Evolutionary conservation across 2,888 invertebrate genomes (phyloP).

Genomic region (Anodontia alba): DNA sequence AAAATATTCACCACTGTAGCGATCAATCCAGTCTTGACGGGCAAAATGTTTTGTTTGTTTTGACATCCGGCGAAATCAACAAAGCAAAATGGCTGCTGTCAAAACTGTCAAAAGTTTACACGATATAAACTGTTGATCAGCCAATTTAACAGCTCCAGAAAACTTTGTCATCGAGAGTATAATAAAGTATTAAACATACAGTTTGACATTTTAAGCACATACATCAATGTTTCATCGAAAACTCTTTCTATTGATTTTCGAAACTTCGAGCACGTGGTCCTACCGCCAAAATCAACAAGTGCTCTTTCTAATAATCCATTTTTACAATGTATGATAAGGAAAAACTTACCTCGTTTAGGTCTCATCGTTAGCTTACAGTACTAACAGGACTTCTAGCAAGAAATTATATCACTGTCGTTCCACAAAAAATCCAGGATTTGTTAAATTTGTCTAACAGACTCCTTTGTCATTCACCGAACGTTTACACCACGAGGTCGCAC

Average conservation of each 20-base stretch:
- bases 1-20: no score
- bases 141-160: no score
- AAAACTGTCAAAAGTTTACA: slow-evolving; percentile 3
- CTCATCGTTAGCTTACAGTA: slow-evolving; percentile 37
- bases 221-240: no score
- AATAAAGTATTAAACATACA: no score
- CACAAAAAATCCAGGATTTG: neutral
- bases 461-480: slow-evolving; percentile 11
- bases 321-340: slow-evolving; percentile 25
- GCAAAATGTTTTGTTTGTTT: no score
- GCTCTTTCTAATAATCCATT: slow-evolving; percentile 27
- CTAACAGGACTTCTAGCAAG: no score
- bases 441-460: neutral
- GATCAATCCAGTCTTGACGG: no score
- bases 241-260: no score
- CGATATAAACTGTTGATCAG: no score
- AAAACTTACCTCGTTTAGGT: slow-evolving; percentile 69
- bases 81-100: slow-evolving; percentile 18
- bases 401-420: slow-evolving; percentile 5
- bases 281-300: slow-evolving; percentile 62
- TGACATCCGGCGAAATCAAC: slow-evolving; percentile 8
- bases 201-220: no score
- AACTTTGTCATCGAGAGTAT: no score
- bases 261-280: slow-evolving; percentile 25
- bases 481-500: slow-evolving; percentile 65